Percentiles rank a stretch among this genome's conserved stretches.
Conservation (phyloP, 92 coral and sea anemone genomes). For the Parazoanthus darwini region DNA sequence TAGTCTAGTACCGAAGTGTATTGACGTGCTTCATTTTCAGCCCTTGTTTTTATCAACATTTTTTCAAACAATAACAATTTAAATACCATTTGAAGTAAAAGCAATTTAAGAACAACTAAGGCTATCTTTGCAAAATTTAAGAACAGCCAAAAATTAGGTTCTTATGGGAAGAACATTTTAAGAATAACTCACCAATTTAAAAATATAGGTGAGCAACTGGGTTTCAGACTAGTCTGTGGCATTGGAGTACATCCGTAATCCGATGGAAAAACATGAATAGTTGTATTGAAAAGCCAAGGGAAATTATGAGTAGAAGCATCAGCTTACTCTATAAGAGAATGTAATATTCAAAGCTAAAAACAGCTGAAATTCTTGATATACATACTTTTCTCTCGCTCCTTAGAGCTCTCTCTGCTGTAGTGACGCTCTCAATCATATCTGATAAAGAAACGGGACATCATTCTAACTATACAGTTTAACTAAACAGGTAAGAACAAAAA, state of each 20-base stretch:
- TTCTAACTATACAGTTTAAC: too few relatives aligned
- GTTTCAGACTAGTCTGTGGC: neutral
- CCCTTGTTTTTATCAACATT: too few relatives aligned
- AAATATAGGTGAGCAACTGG: neutral
- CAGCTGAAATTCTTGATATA: neutral
- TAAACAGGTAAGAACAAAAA: too few relatives aligned
- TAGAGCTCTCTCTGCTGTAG: constrained; percentile 67
- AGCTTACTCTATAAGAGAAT: too few relatives aligned
- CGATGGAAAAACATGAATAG: neutral
- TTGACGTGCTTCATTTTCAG: too few relatives aligned
- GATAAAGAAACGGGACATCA: neutral
- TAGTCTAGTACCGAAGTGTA: too few relatives aligned
- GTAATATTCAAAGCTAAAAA: neutral
- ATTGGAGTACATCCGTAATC: neutral
- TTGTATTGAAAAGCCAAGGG: neutral
- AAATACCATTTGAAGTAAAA: too few relatives aligned
- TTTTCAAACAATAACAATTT: too few relatives aligned
- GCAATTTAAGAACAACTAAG: too few relatives aligned
- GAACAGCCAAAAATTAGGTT: too few relatives aligned
- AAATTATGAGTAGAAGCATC: neutral
- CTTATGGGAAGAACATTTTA: too few relatives aligned
- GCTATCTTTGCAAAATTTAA: too few relatives aligned
- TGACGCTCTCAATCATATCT: constrained; percentile 62
- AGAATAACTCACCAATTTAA: neutral
- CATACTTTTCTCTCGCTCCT: constrained; percentile 55